Evolutionary conservation across 2,888 invertebrate species (phyloP).

Genomic region (Rotaria socialis): DNA sequence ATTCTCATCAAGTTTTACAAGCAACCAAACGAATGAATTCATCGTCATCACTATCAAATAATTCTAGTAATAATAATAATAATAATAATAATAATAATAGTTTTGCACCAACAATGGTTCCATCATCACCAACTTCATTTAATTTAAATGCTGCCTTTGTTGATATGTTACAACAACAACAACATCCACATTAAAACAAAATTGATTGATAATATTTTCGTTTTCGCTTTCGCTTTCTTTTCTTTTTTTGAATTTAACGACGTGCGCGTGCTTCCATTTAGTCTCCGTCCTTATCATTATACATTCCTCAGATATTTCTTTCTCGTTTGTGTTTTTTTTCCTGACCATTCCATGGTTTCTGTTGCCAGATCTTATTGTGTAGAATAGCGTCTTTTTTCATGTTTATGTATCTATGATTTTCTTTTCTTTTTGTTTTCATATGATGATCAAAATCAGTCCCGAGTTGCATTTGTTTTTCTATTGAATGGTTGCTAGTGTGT

Average conservation of each 20-base stretch:
- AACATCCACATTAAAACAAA: neutral
- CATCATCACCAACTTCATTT: neutral
- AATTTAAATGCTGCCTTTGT: slow-evolving; percentile 7
- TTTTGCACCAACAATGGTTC: neutral
- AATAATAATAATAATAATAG: neutral
- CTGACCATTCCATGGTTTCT: neutral
- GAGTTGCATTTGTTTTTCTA: slow-evolving; percentile 5
- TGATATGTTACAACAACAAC: slow-evolving; percentile 6
- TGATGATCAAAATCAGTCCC: slow-evolving; percentile 10
- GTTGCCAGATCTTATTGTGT: neutral
- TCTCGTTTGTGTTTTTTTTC: neutral
- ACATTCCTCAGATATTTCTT: neutral
- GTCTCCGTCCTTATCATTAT: neutral
- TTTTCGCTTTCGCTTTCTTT: neutral
- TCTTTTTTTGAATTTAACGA: neutral
- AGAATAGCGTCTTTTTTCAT: neutral
- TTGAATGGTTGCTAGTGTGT: slow-evolving; percentile 21
- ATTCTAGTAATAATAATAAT: neutral
- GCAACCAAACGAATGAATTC: neutral
- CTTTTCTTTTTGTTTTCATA: neutral
- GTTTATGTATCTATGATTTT: neutral
- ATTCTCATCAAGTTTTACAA: neutral
- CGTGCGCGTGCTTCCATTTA: slow-evolving; percentile 20
- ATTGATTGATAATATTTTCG: neutral
- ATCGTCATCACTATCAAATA: neutral